Conservation (phyloP, 2,113 vertebrate genomes). For the Osmerus eperlanus region DNA sequence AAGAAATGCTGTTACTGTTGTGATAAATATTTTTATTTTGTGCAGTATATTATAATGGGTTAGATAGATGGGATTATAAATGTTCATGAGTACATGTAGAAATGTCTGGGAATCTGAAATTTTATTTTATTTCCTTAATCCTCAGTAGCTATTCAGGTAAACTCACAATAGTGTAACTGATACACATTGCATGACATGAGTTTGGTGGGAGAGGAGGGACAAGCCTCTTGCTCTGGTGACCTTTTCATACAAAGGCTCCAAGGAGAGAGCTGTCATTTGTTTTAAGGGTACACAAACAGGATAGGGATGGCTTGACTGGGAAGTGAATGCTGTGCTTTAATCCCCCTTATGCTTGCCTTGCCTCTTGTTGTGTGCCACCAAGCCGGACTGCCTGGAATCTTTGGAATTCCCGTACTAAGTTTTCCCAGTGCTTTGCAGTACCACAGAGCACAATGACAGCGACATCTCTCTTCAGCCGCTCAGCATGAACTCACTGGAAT, state of each 20-base stretch:
- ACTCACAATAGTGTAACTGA: too few relatives aligned
- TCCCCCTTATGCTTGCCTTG: constrained; percentile 39
- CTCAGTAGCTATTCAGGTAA: too few relatives aligned
- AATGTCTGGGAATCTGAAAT: too few relatives aligned
- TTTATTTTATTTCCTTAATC: too few relatives aligned
- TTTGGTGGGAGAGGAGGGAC: background rate
- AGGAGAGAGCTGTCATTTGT: constrained; percentile 33
- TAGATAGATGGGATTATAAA: too few relatives aligned
- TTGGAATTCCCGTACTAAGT: constrained; percentile 43
- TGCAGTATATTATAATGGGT: too few relatives aligned
- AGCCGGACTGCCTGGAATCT: constrained; percentile 40
- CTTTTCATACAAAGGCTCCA: constrained; percentile 36
- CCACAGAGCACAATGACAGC: constrained; percentile 35
- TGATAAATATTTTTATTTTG: background rate
- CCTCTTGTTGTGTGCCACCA: constrained; percentile 41
- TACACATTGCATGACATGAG: background rate
- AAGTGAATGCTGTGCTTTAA: constrained; percentile 40
- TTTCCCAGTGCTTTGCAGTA: constrained; percentile 27
- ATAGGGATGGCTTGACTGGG: constrained; percentile 24
- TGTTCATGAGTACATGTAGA: too few relatives aligned
- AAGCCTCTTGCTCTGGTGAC: constrained; percentile 19
- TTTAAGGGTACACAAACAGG: constrained; percentile 30
- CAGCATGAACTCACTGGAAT: constrained; percentile 1
- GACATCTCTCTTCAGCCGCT: constrained; percentile 7
- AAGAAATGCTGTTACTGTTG: background rate